Percentiles rank a stretch among this genome's conserved stretches.
Conservation (phyloP, 35 echinoderm and acorn worm species). For the Ophioderma brevispina region DNA sequence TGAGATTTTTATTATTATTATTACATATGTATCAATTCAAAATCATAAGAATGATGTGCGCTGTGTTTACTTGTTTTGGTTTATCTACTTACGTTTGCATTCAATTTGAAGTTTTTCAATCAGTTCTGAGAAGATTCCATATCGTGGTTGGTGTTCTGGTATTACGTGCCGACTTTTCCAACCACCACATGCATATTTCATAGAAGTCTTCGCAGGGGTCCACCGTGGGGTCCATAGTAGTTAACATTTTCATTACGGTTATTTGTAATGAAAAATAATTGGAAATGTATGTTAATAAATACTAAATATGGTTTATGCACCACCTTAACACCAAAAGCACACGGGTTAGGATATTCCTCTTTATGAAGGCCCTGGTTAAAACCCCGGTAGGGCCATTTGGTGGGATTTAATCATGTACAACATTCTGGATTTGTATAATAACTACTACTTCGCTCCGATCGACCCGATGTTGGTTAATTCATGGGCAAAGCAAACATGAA, state of each 20-base stretch:
- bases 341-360: no score
- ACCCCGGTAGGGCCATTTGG: no score
- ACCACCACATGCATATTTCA: constrained; percentile 91
- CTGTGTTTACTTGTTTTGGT: background rate
- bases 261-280: no score
- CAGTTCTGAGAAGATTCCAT: constrained; percentile 15
- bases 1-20: background rate
- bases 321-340: no score
- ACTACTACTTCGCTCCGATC: no score
- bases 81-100: constrained; percentile 49
- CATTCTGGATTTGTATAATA: no score
- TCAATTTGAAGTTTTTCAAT: constrained; percentile 41
- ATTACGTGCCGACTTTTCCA: constrained; percentile 65
- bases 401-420: no score
- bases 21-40: background rate
- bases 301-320: no score
- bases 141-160: constrained; percentile 43
- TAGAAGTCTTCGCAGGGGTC: constrained; percentile 95
- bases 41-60: background rate
- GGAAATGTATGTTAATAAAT: no score
- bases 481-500: no score
- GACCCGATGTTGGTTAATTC: no score
- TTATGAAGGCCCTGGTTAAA: no score
- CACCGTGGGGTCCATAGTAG: constrained; percentile 58
- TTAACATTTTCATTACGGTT: constrained; percentile 31